Evolutionary conservation across 2,888 invertebrate species (phyloP), one percentile per base, ranked within the genome.

Genomic region (Oscheius myriophilus): DNA sequence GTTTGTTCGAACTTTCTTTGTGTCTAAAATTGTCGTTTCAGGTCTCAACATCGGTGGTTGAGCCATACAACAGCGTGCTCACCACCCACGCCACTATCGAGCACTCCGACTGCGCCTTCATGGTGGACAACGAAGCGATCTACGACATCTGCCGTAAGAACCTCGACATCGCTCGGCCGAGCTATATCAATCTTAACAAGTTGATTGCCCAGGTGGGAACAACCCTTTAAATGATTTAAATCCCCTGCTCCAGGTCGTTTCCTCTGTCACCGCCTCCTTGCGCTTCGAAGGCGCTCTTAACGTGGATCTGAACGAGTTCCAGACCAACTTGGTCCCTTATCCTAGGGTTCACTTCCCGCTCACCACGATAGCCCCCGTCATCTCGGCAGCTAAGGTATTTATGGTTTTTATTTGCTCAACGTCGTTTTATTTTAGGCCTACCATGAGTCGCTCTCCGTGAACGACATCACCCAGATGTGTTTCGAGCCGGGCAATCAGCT

Each of bases 11-110:
- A n/a, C n/a, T n/a, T n/a, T n/a, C n/a, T n/a, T n/a, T n/a, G n/a
- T n/a, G n/a, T n/a, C n/a, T n/a, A n/a, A n/a, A 25, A 6, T 23
- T 4, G 4, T 7, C 11, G 6, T 41, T 65, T 49, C 41, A 69
- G 72, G 86, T 88, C 39, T 89, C 89, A 18, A 89, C 89, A 46
- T 88, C 89, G 46, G 89, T 89, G 23, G 89, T 89, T 87, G 95
- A 95, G 87, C 95, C 95, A 0, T 96, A 96, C 92, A 96, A 96
- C 90, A 94, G 95, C 0, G 94, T 96, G 65, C 83, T 96, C 86
- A 95, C 95, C 87, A 96, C 95, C 73, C 96, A 96, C 90, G 95
- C 95, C 43, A 89, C 89, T 16, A 82, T 89, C 70, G 89, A 90
- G 81, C 89, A 89, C 79, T 87, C 88, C 2, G 88, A 89, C 75